Conservation (phyloP, 64 coral and sea anemone genomes). For the Montipora foliosa region DNA sequence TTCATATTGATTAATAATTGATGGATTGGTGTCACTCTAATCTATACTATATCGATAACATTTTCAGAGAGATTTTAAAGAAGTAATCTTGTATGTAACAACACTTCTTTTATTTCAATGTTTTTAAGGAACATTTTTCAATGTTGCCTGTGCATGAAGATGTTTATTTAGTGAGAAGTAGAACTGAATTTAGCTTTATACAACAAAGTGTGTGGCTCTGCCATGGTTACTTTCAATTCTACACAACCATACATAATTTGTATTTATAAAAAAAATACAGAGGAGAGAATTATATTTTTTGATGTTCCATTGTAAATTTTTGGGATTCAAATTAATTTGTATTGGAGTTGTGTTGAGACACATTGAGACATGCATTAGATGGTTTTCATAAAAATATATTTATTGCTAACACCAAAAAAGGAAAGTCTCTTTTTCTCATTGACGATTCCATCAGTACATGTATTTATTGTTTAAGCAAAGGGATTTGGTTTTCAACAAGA, state of each 20-base stretch:
- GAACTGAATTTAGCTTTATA: not conserved
- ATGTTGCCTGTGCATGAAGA: not conserved
- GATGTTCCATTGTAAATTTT: conserved; percentile 2
- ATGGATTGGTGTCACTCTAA: not conserved
- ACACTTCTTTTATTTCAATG: conserved; percentile 8
- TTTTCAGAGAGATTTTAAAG: not conserved
- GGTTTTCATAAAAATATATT: too few relatives aligned
- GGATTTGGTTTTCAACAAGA: not conserved
- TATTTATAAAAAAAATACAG: conserved; percentile 29
- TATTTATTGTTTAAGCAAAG: not conserved
- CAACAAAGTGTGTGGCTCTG: not conserved
- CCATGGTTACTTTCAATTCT: conserved; percentile 21
- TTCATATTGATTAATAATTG: not conserved
- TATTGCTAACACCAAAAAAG: not conserved
- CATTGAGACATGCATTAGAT: not conserved
- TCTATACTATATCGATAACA: not conserved
- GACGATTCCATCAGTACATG: not conserved
- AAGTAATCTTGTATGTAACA: not conserved
- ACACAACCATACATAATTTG: not conserved
- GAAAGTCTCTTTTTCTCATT: not conserved
- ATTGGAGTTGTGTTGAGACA: not conserved
- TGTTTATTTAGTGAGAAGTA: conserved; percentile 5
- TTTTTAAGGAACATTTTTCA: not conserved
- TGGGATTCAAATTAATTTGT: not conserved
- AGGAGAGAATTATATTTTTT: conserved; percentile 22